phyloP scores from a whole-genome alignment of 2,888 invertebrate species.

The Xylophagus ater region DNA sequence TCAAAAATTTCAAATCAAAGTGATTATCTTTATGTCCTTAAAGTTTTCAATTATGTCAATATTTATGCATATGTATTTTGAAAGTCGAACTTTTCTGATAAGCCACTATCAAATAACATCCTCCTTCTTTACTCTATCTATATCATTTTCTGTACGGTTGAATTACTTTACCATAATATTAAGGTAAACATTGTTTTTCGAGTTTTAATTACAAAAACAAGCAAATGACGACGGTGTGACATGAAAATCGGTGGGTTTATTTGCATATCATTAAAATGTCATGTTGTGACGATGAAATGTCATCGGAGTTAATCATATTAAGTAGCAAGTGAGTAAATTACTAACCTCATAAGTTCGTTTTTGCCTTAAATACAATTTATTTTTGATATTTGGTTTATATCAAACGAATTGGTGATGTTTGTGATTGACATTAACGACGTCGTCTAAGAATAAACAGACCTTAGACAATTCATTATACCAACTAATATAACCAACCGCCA shows the following conservation, averaged over 20 bases:
- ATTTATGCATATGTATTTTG: too few species aligned
- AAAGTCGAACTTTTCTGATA: too few species aligned
- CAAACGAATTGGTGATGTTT: slow-evolving; percentile 7
- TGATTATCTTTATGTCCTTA: too few species aligned
- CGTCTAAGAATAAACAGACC: slow-evolving; percentile 10
- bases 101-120: too few species aligned
- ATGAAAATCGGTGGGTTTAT: slow-evolving; percentile 14
- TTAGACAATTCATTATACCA: slow-evolving; percentile 8
- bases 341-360: not conserved
- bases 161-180: too few species aligned
- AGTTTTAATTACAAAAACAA: slow-evolving; percentile 7
- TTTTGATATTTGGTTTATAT: slow-evolving; percentile 1
- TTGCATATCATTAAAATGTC: slow-evolving; percentile 18
- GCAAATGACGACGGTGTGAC: slow-evolving; percentile 6
- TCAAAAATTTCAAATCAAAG: too few species aligned
- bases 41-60: too few species aligned
- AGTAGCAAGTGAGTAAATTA: not conserved
- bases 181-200: slow-evolving; percentile 1
- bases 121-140: too few species aligned
- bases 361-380: not conserved
- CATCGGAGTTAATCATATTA: slow-evolving; percentile 13
- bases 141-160: too few species aligned
- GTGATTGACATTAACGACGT: slow-evolving; percentile 8
- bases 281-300: slow-evolving; percentile 16
- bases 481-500: too few species aligned